These are phyloP conservation scores for Drosophila quinaria DNA, from an alignment of 2,888 invertebrate species.

Conservation along the genomic window DNA sequence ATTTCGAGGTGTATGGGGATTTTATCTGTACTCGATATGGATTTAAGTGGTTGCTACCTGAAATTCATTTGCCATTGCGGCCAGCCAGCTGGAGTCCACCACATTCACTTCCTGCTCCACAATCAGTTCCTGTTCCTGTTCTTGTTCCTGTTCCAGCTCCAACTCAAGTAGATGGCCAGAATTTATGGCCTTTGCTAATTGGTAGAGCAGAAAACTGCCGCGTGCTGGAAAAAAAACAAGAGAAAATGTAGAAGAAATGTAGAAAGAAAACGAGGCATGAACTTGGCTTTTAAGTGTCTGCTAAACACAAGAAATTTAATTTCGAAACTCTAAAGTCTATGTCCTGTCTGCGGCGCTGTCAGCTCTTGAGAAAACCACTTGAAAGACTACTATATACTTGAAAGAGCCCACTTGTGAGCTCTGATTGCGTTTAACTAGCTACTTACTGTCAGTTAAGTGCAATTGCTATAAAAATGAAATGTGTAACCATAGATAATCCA, in stretches of 20 bases:
- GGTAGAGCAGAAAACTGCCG: conserved; percentile 71
- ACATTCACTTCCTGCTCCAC: conserved; percentile 40
- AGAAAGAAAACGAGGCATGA: conserved; percentile 18
- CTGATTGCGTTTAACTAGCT: conserved; percentile 62
- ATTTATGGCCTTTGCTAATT: conserved; percentile 78
- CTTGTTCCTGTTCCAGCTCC: conserved; percentile 20
- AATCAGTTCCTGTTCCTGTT: conserved; percentile 24
- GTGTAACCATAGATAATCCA: conserved; percentile 23
- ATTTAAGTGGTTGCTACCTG: conserved; percentile 65
- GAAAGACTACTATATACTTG: conserved; percentile 7
- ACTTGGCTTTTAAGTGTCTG: conserved; percentile 57
- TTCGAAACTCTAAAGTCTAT: conserved; percentile 30
- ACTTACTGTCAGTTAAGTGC: conserved; percentile 68
- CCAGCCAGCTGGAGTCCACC: conserved; percentile 71
- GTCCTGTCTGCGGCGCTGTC: not conserved
- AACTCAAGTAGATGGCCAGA: conserved; percentile 44
- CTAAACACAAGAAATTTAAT: conserved; percentile 62
- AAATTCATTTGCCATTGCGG: conserved; percentile 75
- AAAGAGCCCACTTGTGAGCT: conserved; percentile 23
- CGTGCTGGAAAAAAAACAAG: conserved; percentile 49
- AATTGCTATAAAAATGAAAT: conserved; percentile 56
- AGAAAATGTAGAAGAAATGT: conserved; percentile 9
- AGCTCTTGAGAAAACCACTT: conserved; percentile 27
- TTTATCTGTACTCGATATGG: conserved; percentile 55
- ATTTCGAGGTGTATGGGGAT: not conserved